Evolutionary conservation across 1,140 invertebrate species (phyloP), one percentile per base, ranked within the genome.

Genomic region (Zelostemma sp.): DNA sequence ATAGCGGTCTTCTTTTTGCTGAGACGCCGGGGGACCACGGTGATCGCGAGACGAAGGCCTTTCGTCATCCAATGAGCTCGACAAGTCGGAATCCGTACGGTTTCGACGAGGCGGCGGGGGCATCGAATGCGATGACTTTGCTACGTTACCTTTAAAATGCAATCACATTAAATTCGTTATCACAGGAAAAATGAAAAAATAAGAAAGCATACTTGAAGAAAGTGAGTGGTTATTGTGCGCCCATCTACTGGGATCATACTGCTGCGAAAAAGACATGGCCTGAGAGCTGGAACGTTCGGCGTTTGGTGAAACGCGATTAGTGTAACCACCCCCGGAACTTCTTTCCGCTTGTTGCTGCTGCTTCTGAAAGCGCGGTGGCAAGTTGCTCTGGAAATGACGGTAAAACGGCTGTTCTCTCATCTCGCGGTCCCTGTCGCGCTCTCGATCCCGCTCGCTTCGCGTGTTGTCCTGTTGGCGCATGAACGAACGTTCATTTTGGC

Each of bases 341-440:
- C 87, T 67, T 50, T 73, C 81, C 67, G 92, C 90, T 71, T 94
- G 92, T 71, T 92, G 90, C 71, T 94, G 90, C 72, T 94, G 92
- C 73, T 92, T 93, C 77, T 93, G 90, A 82, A 97, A 95, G 38
- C 95, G 87, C 31, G 95, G 95, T 25, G 95, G 94, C 67, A 96
- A 87, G 85, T 94, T 93, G 43, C 87, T 90, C 80, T 93, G 91
- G 80, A 93, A 95, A 45, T 90, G 89, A 72, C 91, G 89, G 6
- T 90, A 91, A 73, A 91, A 93, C 1, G 87, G 79, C 18, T 83
- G 80, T 8, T 85, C 81, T 38, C 80, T 73, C 11, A 68, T 78
- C 53, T 78, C 83, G 16, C 83, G 77, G 50, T 86, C 81, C 1
- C 81, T 75, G 1, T 88, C 87, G 31, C 85, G 72, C 47, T 60